Percentiles rank a stretch among this genome's conserved stretches.
These are phyloP conservation scores for Cephonodes hylas DNA, from an alignment of 2,888 invertebrate genomes.

Conservation along the genomic window DNA sequence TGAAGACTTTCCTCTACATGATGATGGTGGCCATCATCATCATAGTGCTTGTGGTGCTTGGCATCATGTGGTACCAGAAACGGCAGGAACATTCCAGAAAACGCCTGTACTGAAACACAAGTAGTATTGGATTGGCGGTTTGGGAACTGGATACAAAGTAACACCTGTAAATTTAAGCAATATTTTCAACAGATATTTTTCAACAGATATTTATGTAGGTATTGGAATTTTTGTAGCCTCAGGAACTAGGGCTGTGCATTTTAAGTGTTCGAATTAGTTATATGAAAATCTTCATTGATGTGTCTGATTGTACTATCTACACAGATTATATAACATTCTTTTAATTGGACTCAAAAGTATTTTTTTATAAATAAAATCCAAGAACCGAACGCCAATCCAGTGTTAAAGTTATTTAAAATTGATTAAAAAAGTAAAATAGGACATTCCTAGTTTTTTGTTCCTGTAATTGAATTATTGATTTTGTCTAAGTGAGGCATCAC, in stretches of 20 bases:
- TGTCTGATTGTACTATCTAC: background rate
- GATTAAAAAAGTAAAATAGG: background rate
- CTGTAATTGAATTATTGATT: background rate
- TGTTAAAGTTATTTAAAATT: background rate
- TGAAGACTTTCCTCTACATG: constrained; percentile 94
- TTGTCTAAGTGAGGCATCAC: constrained; percentile 3
- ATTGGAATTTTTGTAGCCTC: background rate
- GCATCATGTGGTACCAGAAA: constrained; percentile 96
- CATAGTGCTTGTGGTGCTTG: constrained; percentile 91
- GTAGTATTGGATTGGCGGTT: background rate
- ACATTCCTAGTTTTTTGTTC: constrained; percentile 29
- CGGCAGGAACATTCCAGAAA: constrained; percentile 94
- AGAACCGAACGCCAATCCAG: background rate
- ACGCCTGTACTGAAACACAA: constrained; percentile 82
- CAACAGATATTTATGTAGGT: background rate
- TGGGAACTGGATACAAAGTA: background rate
- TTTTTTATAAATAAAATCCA: background rate
- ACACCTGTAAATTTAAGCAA: background rate
- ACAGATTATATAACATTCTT: background rate
- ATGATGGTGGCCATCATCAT: constrained; percentile 91
- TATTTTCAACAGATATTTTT: background rate
- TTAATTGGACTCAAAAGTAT: background rate
- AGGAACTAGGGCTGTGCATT: too few relatives aligned
- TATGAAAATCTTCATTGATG: background rate
- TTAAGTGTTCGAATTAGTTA: background rate